These are phyloP conservation scores for Bambusicola thoracicus DNA, from an alignment of 2,113 vertebrate genomes.

Conservation along the genomic window DNA sequence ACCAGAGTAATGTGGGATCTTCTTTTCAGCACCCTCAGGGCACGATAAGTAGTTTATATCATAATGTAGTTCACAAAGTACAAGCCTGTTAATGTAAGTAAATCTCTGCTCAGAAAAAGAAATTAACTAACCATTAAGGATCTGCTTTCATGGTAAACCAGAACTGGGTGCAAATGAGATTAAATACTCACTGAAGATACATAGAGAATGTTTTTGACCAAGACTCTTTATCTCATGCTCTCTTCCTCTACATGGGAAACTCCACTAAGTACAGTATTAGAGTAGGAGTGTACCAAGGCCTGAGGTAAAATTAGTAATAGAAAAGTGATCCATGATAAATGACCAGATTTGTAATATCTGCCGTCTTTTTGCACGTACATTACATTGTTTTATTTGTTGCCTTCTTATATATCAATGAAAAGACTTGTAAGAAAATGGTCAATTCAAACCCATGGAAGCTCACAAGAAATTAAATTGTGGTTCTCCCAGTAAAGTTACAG, in stretches of 20 bases:
- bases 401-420: not conserved
- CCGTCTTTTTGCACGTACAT: not conserved
- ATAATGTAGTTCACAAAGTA: not conserved
- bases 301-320: not conserved
- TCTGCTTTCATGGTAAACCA: not conserved
- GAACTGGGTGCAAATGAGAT: not conserved
- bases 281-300: not conserved
- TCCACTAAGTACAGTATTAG: not conserved
- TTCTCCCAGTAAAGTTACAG: not conserved
- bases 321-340: not conserved
- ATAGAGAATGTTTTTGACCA: not conserved
- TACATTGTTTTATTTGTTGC: not conserved
- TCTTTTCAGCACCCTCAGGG: not conserved
- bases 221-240: not conserved
- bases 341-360: not conserved
- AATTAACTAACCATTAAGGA: not conserved
- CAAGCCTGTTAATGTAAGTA: not conserved
- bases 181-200: not conserved
- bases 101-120: not conserved
- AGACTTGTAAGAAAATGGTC: not conserved
- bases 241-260: not conserved
- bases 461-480: not conserved
- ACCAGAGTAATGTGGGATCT: not conserved
- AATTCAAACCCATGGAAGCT: not conserved
- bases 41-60: not conserved